Evolutionary conservation across 1,140 invertebrate species (phyloP).

Genomic region (Achatina immaculata): DNA sequence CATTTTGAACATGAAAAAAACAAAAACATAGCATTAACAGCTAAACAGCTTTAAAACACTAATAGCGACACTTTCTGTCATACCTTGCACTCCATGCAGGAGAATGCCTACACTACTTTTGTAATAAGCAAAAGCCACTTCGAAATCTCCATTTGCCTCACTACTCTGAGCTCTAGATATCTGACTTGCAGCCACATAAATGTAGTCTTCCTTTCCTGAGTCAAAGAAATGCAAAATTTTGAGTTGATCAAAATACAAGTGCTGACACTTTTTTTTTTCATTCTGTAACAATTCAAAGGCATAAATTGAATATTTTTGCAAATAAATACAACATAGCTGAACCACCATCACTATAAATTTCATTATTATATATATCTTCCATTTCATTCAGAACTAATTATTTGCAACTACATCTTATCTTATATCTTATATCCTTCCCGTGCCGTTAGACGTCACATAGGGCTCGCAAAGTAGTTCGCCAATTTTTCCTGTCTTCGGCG

Average conservation of each 20-base stretch:
- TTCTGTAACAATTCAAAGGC: neutral
- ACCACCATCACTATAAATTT: neutral
- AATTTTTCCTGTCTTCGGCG: no score
- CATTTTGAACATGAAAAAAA: no score
- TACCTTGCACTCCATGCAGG: conserved; percentile 75
- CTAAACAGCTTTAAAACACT: no score
- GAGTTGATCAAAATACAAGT: neutral
- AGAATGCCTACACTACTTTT: conserved; percentile 78
- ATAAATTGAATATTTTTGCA: neutral
- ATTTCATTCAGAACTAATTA: neutral
- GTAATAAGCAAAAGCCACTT: conserved; percentile 77
- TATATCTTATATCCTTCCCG: no score
- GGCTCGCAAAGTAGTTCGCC: no score
- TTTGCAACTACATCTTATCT: neutral
- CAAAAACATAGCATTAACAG: no score
- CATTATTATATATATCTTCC: neutral
- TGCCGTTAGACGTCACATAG: no score
- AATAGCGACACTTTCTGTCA: no score
- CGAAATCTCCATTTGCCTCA: conserved; percentile 72
- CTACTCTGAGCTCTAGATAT: conserved; percentile 74
- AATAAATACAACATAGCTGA: neutral
- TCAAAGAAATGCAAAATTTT: neutral
- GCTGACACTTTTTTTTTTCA: neutral
- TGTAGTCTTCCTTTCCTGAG: conserved; percentile 73
- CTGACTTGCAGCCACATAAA: conserved; percentile 75